Evolutionary conservation across 2,113 vertebrate genomes (phyloP), one percentile per base, ranked within the genome.

Genomic region (Alligator sinensis): DNA sequence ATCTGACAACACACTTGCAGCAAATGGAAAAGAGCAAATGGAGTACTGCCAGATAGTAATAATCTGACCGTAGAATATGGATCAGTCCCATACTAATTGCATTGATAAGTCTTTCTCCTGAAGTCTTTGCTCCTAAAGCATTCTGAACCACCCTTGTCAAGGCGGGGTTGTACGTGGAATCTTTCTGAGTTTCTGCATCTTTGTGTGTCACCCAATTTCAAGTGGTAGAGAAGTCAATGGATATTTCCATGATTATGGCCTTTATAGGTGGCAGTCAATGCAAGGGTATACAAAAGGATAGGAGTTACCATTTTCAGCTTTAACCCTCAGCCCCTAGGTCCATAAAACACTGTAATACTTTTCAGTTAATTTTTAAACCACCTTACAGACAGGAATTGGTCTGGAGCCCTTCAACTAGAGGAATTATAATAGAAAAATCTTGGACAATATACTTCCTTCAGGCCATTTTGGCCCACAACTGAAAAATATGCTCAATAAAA

Each of bases 361-460:
- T 80, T 77, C 59, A 72, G 27, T 77, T 70, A 84, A n/a, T 19
- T 21, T 34, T 84, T 47, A 96, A 86, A n/a, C 2, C 30, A 19
- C n/a, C 4, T 11, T 70, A 21, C 19, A 30, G 66, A n/a, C 22
- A 60, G 17, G 14, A 84, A 30, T 3, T 77, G 4, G 21, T 34
- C 66, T 2, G 2, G 78, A 66, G 57, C 86, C 11, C 13, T 90
- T 83, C 0, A 0, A 66, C 4, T 0, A 0, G 18, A 70, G 34
- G 9, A 18, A 82, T 5, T 30, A 3, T 83, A 76, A 58, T 0
- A 62, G 14, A 92, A 6, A 59, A 61, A 34, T 90, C 15, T 18
- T 54, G 9, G 22, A 83, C 6, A 86, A 84, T 47, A 83, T 28
- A 55, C 8, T 59, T 2, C 2, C 38, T 89, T 93, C 3, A 0